Conservation (phyloP, 2,888 invertebrate genomes). For the Bhutanitis thaidina region DNA sequence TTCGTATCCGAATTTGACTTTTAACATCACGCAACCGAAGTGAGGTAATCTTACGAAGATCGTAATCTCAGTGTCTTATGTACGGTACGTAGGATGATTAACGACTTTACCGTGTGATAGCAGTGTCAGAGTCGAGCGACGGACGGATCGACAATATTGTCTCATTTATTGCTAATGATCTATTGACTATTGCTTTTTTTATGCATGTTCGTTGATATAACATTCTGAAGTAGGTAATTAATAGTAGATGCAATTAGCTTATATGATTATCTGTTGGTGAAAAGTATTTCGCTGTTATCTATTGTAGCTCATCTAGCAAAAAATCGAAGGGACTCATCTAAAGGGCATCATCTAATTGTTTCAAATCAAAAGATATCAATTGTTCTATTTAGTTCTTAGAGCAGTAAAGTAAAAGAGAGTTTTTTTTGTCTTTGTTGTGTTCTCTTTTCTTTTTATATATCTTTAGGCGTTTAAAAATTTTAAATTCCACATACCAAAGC, state of each 20-base stretch:
- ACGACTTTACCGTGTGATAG: slow-evolving; percentile 50
- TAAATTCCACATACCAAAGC: slow-evolving; percentile 28
- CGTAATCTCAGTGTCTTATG: slow-evolving; percentile 65
- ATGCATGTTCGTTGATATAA: slow-evolving; percentile 22
- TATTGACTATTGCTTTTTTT: slow-evolving; percentile 45
- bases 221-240: slow-evolving; percentile 40
- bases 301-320: too few relatives aligned
- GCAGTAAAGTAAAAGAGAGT: too few relatives aligned
- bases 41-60: slow-evolving; percentile 55
- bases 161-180: slow-evolving; percentile 73
- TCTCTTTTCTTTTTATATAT: too few relatives aligned
- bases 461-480: background rate
- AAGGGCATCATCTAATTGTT: too few relatives aligned
- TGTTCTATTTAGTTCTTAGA: too few relatives aligned
- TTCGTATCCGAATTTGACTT: slow-evolving; percentile 35
- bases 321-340: too few relatives aligned
- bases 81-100: slow-evolving; percentile 56
- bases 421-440: too few relatives aligned
- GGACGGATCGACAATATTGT: slow-evolving; percentile 59
- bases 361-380: too few relatives aligned
- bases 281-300: too few relatives aligned
- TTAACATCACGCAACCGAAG: slow-evolving; percentile 22
- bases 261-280: too few relatives aligned
- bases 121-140: slow-evolving; percentile 39
- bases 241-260: background rate